Base-by-base conservation (phyloP, 2,888 invertebrate genomes). In the Trichopria drosophilae region DNA sequence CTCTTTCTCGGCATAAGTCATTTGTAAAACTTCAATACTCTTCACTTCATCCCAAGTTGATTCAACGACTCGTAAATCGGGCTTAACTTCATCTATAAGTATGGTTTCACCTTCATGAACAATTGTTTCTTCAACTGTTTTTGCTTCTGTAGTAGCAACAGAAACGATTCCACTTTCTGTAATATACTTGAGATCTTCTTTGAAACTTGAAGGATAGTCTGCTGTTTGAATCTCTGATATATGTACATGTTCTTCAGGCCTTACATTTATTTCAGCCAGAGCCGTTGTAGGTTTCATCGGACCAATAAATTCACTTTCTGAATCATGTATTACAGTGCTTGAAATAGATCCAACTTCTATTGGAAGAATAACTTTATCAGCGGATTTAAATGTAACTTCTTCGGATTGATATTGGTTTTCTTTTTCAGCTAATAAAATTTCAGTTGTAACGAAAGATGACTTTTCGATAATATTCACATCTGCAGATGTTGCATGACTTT, bases 1-100 rank as follows among this genome's bases (percentile, higher is more conserved):
- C 76, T 89, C 90, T 56, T 80, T 82, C 73, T 90, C 89, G 24
- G 82, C 78, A 0, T 77, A 71, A 64, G 85, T 81, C 0, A 81
- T 82, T 72, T 87, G 82, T 42, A 77, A 80, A 4, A 89, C 71
- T 55, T 81, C 79, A 41, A 89, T 58, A 46, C 87, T 78, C 59
- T 81, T 79, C 61, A 85, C 82, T 2, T 84, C 79, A 58, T 82
- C 79, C 49, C 83, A 77, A 2, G 76, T 77, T 18, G 79, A 72
- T n/a, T 81, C 78, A 1, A 78, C 71, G 15, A 65, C 68, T 24
- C 69, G 71, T 32, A 69, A 58, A 49, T 76, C 74, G 1, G 77
- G 77, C 55, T 68, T 65, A 23, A 64, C 63, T 29, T 63, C 51
- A 19, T 75, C 67, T 45, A 77, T 76, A 37, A 75, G 63, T 4